Evolutionary conservation across 2,797 vertebrate genomes (phyloP).

Genomic region (Gallinago solitaria): DNA sequence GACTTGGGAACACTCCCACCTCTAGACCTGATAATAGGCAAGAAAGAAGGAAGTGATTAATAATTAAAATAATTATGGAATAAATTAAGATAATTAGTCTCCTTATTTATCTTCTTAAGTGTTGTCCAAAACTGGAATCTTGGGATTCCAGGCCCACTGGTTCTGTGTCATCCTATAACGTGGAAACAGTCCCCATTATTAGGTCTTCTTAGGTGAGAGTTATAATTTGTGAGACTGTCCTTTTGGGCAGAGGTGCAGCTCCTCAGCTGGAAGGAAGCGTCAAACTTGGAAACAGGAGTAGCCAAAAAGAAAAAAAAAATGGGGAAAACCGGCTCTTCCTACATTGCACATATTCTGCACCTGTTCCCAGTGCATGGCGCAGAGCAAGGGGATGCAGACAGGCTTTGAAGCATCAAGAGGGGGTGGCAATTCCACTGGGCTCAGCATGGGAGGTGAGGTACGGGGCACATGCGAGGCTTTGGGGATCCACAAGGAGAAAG

Average conservation of each 20-base stretch:
- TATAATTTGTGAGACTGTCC: background rate
- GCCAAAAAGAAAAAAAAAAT: background rate
- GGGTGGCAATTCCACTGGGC: background rate
- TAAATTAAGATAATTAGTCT: constrained; percentile 34
- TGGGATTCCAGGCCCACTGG: background rate
- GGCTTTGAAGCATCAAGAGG: fast-evolving
- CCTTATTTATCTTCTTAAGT: background rate
- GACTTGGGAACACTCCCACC: background rate
- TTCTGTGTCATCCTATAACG: background rate
- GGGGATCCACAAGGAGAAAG: background rate
- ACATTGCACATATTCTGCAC: background rate
- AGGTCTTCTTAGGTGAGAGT: background rate
- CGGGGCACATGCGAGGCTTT: fast-evolving
- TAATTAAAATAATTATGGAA: constrained; percentile 49
- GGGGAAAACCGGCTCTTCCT: background rate
- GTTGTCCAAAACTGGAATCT: constrained; percentile 23
- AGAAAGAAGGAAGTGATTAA: constrained; percentile 41
- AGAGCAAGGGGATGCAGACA: background rate
- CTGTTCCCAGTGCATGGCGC: too few species aligned
- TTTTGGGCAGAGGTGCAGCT: background rate
- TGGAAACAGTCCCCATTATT: background rate
- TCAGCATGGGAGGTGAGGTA: background rate
- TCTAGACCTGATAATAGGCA: background rate
- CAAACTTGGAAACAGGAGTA: background rate
- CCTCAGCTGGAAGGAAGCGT: background rate